Conservation (phyloP, 2,797 vertebrate species). For the Tinamus major region DNA sequence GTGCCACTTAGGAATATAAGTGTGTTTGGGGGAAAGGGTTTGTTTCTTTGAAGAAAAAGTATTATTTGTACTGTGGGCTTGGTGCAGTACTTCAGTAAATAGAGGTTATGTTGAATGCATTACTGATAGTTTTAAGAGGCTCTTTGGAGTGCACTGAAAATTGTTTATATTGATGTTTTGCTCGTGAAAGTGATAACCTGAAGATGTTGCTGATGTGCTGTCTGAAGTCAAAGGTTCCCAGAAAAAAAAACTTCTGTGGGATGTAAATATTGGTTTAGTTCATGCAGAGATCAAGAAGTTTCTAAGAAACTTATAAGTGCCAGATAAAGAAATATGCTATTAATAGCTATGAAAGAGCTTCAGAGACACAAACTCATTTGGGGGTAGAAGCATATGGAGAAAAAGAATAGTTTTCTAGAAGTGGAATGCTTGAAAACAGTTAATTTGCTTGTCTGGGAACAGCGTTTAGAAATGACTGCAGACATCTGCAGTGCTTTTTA, state of each 20-base stretch:
- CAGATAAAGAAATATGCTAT: not conserved
- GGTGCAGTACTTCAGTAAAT: not conserved
- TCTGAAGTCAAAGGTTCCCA: not conserved
- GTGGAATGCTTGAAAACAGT: constrained; percentile 13
- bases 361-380: not conserved
- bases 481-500: constrained; percentile 73
- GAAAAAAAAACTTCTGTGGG: not conserved
- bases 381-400: not conserved
- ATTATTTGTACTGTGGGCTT: not conserved
- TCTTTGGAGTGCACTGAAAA: not conserved
- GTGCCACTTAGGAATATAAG: not conserved
- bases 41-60: not conserved
- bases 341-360: not conserved
- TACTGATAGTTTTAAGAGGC: not conserved
- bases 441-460: constrained; percentile 1
- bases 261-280: not conserved
- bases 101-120: not conserved
- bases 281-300: not conserved
- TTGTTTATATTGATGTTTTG: not conserved
- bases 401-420: not conserved
- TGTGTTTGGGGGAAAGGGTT: not conserved
- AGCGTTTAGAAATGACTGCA: constrained; percentile 65
- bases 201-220: not conserved
- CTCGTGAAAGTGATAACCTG: not conserved
- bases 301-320: not conserved